Percentiles rank a stretch among this genome's conserved stretches.
These are phyloP conservation scores for Syrrhaptes paradoxus DNA, from an alignment of 2,113 vertebrate genomes.

Conservation along the genomic window DNA sequence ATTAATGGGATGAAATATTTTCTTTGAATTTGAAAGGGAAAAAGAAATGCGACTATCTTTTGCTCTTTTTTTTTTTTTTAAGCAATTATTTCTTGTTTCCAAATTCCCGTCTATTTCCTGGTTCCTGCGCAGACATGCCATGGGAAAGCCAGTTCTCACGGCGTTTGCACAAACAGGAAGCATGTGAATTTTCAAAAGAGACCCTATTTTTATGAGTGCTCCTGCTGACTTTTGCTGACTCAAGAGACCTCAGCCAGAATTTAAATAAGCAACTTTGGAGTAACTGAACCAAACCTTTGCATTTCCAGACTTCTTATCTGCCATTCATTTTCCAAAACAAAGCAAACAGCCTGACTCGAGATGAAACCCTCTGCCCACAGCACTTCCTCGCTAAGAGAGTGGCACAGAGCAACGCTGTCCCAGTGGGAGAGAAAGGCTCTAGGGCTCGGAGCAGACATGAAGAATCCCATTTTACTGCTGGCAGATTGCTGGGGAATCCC, in stretches of 20 bases:
- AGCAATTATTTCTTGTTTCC: slow-evolving; percentile 24
- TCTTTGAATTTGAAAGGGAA: not conserved
- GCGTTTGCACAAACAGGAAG: slow-evolving; percentile 66
- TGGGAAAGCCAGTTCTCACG: slow-evolving; percentile 64
- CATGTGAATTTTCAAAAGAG: slow-evolving; percentile 60
- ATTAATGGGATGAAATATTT: not conserved
- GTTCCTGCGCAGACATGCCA: slow-evolving; percentile 33
- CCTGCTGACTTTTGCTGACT: slow-evolving; percentile 65
- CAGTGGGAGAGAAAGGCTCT: not conserved
- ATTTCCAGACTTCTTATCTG: not conserved
- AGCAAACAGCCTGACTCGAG: not conserved
- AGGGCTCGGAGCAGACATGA: not conserved
- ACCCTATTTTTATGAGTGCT: slow-evolving; percentile 64
- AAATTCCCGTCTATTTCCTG: slow-evolving; percentile 40
- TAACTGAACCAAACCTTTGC: not conserved
- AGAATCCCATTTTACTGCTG: not conserved
- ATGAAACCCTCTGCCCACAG: not conserved
- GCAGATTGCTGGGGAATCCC: slow-evolving; percentile 27
- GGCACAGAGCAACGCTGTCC: not conserved
- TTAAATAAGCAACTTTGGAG: slow-evolving; percentile 43
- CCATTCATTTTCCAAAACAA: not conserved
- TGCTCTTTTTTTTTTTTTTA: not conserved
- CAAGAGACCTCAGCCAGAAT: slow-evolving; percentile 59
- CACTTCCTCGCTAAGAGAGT: not conserved
- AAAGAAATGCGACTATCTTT: not conserved